Conservation (phyloP, 2,888 invertebrate species). For the Carcina quercana region DNA sequence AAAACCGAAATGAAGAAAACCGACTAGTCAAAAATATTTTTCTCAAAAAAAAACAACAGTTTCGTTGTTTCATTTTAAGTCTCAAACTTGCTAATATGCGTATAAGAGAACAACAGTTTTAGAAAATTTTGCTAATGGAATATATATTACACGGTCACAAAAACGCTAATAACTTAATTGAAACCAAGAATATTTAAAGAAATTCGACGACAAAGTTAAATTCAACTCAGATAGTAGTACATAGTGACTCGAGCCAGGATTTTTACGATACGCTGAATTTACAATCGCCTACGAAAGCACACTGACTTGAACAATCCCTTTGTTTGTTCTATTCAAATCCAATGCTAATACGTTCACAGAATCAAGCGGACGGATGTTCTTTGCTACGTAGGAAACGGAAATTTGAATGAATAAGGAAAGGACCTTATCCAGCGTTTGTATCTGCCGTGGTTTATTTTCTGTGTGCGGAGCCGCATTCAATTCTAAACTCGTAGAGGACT, state of each 20-base stretch:
- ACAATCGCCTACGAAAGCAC: slow-evolving; percentile 71
- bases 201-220: no score
- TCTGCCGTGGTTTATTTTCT: background rate
- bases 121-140: no score
- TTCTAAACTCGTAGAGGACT: background rate
- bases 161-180: no score
- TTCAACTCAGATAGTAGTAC: no score
- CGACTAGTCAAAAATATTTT: no score
- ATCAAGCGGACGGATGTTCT: slow-evolving; percentile 66
- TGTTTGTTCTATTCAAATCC: slow-evolving; percentile 73
- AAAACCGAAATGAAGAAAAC: no score
- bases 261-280: slow-evolving; percentile 69
- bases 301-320: slow-evolving; percentile 70
- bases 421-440: slow-evolving; percentile 20
- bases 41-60: no score
- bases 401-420: slow-evolving; percentile 50
- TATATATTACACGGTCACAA: no score
- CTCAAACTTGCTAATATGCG: no score
- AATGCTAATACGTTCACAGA: slow-evolving; percentile 70
- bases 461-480: background rate
- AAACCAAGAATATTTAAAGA: no score
- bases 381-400: slow-evolving; percentile 53
- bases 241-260: slow-evolving; percentile 33
- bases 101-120: no score
- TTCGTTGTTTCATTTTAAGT: no score